Evolutionary conservation across 35 echinoderm and acorn worm genomes (phyloP).

Genomic region (Acanthaster planci): DNA sequence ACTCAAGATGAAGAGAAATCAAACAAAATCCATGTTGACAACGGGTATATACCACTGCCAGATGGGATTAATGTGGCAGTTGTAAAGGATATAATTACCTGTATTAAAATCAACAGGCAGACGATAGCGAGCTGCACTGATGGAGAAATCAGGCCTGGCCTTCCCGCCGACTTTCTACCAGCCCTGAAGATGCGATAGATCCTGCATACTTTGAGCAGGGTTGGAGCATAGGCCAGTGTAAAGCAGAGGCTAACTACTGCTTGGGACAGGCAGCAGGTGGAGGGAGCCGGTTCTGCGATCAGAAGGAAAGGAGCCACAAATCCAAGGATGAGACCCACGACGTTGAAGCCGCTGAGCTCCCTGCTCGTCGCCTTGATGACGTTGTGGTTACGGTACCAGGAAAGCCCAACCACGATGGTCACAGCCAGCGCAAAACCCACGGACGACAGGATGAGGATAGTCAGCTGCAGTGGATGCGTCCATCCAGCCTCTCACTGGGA

Average conservation of each 20-base stretch:
- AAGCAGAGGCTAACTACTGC: conserved; percentile 7
- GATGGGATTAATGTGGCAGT: too few species aligned
- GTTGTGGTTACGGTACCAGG: not conserved
- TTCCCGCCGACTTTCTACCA: conserved; percentile 27
- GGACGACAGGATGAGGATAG: not conserved
- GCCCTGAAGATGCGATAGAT: conserved; percentile 46
- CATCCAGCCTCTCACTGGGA: not conserved
- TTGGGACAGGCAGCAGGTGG: conserved; percentile 3
- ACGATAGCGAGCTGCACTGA: not conserved
- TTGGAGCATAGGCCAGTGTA: conserved; percentile 29
- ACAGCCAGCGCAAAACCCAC: not conserved
- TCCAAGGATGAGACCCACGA: not conserved
- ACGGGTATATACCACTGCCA: too few species aligned
- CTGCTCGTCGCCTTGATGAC: conserved; percentile 24
- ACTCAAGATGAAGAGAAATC: too few species aligned
- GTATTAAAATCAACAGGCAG: not conserved
- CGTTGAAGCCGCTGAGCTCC: conserved; percentile 28
- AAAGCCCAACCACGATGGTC: not conserved
- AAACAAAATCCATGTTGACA: too few species aligned
- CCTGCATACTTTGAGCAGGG: conserved; percentile 30
- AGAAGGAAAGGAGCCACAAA: conserved; percentile 20
- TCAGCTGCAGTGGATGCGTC: not conserved
- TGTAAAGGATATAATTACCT: conserved; percentile 16
- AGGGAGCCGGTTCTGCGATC: conserved; percentile 7
- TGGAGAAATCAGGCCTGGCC: conserved; percentile 4